Base-by-base conservation (phyloP, 2,888 invertebrate genomes). In the Ochlodes sylvanus region DNA sequence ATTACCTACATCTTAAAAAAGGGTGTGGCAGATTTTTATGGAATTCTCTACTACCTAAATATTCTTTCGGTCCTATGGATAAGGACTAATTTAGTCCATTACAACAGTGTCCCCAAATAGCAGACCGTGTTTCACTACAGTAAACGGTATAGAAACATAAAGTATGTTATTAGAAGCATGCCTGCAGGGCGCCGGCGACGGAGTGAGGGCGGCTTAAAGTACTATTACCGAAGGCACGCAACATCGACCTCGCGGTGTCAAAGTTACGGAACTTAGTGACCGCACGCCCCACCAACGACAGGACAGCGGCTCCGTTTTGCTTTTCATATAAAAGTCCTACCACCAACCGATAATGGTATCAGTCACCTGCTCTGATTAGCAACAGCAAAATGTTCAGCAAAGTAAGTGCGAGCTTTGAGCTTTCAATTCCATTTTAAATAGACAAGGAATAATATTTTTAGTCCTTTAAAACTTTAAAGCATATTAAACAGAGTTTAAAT, bases 241-340 rank as follows among this genome's bases (percentile, higher is more conserved):
- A 77, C 72, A 77, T 79, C 83, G 93, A 92, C 92, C 92, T 92
- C 92, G 92, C 83, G 84, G 86, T 92, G 93, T 93, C 93, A 92
- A 92, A 92, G 87, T 92, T 92, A 90, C 92, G 92, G 92, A 93
- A 93, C 92, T 90, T 74, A 85, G 80, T 90, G 91, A 90, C 92
- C 91, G 87, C 84, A 80, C 75, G 74, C 90, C 91, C 92, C 92
- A 80, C 92, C 85, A 88, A 82, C 64, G 61, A 57, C 82, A 87
- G 91, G 89, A 88, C 86, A 74, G 81, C 79, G 82, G 78, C 87
- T 89, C 87, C 86, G 90, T 88, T 90, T 89, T 89, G 88, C 89
- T 90, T 92, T 92, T 90, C 88, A 91, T 93, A 93, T 93, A 93
- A 90, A 93, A 93, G 92, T 89, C 88, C 83, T 84, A 82, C 81